These are phyloP conservation scores for Paramormyrops kingsleyae DNA, from an alignment of 2,113 vertebrate species.

Conservation along the genomic window DNA sequence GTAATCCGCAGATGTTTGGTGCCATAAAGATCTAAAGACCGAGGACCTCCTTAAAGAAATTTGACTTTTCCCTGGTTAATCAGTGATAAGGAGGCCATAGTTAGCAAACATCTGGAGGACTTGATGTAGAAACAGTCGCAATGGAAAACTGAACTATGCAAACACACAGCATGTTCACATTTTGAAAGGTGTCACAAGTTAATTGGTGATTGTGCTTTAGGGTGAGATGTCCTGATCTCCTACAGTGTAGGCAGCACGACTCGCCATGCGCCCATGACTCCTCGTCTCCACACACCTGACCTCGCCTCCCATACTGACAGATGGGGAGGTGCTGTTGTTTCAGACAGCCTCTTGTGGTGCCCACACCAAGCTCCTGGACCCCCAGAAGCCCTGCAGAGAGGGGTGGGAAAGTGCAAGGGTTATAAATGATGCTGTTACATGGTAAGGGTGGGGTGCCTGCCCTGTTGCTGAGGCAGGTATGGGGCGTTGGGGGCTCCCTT, in stretches of 20 bases:
- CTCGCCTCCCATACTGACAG: conserved; percentile 24
- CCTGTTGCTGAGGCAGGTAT: neutral
- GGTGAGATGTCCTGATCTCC: conserved; percentile 20
- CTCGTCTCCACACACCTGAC: conserved; percentile 11
- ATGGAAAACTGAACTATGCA: neutral
- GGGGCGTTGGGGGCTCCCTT: conserved; percentile 22
- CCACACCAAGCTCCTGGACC: neutral
- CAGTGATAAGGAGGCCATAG: neutral
- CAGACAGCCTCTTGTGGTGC: neutral
- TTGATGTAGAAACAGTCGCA: neutral
- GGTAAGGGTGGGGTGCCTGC: conserved; percentile 27
- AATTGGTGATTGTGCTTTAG: conserved; percentile 7
- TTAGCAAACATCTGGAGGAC: neutral
- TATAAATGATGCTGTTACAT: conserved; percentile 17
- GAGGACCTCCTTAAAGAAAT: neutral
- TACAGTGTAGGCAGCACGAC: conserved; percentile 48
- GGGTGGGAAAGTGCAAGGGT: neutral
- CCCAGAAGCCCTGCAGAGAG: neutral
- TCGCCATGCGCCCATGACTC: conserved; percentile 43
- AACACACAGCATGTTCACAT: neutral
- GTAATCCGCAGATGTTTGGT: neutral
- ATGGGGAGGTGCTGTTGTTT: conserved; percentile 15
- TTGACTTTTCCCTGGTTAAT: neutral
- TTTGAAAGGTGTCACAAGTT: neutral
- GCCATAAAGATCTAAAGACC: neutral